These are phyloP conservation scores for Tadarida brasiliensis DNA, from an alignment of 2,797 vertebrate genomes.

Conservation along the genomic window DNA sequence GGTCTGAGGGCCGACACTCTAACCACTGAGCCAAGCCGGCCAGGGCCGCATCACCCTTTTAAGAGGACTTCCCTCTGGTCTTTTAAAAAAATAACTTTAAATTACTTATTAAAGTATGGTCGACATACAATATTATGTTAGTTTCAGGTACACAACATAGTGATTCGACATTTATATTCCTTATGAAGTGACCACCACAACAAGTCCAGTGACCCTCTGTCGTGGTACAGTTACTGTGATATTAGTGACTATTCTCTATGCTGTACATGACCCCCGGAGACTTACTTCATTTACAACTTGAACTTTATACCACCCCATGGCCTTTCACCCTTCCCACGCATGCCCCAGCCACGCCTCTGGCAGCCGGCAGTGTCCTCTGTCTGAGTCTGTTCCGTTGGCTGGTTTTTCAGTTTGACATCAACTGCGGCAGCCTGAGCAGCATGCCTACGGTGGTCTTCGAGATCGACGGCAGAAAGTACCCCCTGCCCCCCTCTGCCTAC, in stretches of 20 bases:
- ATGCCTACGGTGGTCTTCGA: constrained; percentile 85
- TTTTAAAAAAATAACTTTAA: neutral
- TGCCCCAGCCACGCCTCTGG: too few species aligned
- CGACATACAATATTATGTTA: neutral
- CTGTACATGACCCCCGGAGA: neutral
- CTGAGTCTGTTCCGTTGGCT: neutral
- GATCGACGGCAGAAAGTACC: constrained; percentile 77
- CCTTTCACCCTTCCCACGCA: neutral
- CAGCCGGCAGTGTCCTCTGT: too few species aligned
- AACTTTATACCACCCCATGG: neutral
- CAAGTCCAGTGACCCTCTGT: neutral
- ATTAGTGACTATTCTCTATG: neutral
- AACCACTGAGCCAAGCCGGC: too few species aligned
- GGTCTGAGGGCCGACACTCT: too few species aligned
- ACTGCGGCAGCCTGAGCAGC: constrained; percentile 79
- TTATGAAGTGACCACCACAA: neutral
- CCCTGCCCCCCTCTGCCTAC: constrained; percentile 80
- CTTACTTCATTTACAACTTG: neutral
- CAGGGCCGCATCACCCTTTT: neutral
- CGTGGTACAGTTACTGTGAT: fast-evolving
- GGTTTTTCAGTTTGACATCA: constrained; percentile 74
- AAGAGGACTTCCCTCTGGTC: constrained; percentile 7
- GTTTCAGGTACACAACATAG: neutral
- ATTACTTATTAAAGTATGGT: neutral
- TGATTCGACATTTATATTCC: neutral